Percentiles rank a stretch among this genome's conserved stretches.
Conservation (phyloP, 1,140 invertebrate species). For the Oncopodura yosiiana region DNA sequence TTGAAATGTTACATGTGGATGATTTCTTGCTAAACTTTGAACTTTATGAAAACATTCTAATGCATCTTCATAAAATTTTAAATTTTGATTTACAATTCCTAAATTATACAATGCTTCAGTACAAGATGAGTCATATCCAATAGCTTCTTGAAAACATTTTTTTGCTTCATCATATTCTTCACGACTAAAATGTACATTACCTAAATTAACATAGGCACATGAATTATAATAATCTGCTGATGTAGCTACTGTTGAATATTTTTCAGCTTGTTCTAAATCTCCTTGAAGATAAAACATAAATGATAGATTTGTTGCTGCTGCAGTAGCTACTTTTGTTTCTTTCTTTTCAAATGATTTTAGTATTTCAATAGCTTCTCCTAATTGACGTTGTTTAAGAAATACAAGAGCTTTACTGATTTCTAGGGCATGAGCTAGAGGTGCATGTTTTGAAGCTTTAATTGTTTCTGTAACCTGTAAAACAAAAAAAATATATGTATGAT, state of each 20-base stretch:
- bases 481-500: no score
- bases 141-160: constrained; percentile 63
- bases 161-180: constrained; percentile 63
- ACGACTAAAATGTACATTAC: constrained; percentile 66
- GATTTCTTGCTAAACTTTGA: constrained; percentile 61
- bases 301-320: constrained; percentile 79
- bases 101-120: constrained; percentile 88
- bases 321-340: constrained; percentile 68
- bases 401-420: constrained; percentile 83
- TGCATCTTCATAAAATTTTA: constrained; percentile 61
- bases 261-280: constrained; percentile 71
- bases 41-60: constrained; percentile 74
- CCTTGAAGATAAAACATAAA: constrained; percentile 82
- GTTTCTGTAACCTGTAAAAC: no score
- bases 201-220: constrained; percentile 77
- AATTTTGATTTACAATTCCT: constrained; percentile 62
- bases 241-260: constrained; percentile 64
- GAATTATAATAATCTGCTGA: constrained; percentile 70
- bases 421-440: constrained; percentile 30
- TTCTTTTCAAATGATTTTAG: constrained; percentile 82
- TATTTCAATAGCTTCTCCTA: constrained; percentile 71
- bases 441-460: constrained; percentile 31
- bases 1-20: constrained; percentile 77
- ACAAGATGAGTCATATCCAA: constrained; percentile 71
- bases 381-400: constrained; percentile 73